Percentiles rank a stretch among this genome's conserved stretches.
phyloP scores from a whole-genome alignment of 2,797 vertebrate species.

The Odontamblyopus rebecca region DNA sequence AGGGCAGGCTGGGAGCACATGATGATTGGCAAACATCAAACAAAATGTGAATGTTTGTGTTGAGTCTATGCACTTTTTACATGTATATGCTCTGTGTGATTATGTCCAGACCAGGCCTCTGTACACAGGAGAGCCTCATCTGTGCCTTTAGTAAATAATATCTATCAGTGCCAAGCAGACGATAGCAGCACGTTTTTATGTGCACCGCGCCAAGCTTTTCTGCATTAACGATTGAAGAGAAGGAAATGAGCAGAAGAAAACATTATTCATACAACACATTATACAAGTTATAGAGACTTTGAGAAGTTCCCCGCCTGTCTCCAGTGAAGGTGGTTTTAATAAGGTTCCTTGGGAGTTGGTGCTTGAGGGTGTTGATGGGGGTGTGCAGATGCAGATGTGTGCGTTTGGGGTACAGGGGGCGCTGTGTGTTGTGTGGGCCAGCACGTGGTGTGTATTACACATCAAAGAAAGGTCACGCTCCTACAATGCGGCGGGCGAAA shows the following conservation, averaged over 20 bases:
- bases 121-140: constrained; percentile 48
- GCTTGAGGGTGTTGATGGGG: constrained; percentile 67
- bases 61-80: constrained; percentile 20
- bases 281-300: constrained; percentile 81
- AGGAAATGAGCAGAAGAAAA: constrained; percentile 74
- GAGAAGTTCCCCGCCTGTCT: constrained; percentile 76
- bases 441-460: constrained; percentile 77
- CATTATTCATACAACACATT: constrained; percentile 82
- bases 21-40: constrained; percentile 87
- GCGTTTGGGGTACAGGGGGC: constrained; percentile 44
- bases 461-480: constrained; percentile 79
- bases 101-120: constrained; percentile 36
- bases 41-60: constrained; percentile 35
- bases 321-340: constrained; percentile 82
- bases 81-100: constrained; percentile 43
- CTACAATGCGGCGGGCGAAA: constrained; percentile 75
- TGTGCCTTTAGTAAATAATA: constrained; percentile 78
- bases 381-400: constrained; percentile 14
- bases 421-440: constrained; percentile 59
- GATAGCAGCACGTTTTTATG: constrained; percentile 69
- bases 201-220: constrained; percentile 69
- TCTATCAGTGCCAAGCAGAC: constrained; percentile 63
- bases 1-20: constrained; percentile 81
- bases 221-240: constrained; percentile 72
- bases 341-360: constrained; percentile 81